A percentile compares a stretch with the other conserved stretches of the same genome.
These are phyloP conservation scores for Perca schrenkii DNA, from an alignment of 2,113 vertebrate species.

Conservation along the genomic window DNA sequence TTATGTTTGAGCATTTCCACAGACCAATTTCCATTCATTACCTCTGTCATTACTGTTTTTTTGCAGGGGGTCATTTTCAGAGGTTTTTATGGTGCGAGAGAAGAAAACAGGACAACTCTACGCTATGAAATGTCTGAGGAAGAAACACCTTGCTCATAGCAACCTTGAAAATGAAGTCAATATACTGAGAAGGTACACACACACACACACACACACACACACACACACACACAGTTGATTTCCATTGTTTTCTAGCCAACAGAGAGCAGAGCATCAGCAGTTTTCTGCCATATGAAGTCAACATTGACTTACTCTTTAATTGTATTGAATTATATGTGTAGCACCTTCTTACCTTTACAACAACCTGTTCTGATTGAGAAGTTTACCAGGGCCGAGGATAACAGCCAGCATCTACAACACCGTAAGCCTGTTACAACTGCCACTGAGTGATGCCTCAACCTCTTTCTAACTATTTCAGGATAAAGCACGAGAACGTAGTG, in stretches of 20 bases:
- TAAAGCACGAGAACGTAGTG: conserved; percentile 96
- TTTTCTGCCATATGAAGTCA: background rate
- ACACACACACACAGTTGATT: background rate
- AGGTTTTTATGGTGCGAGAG: conserved; percentile 94
- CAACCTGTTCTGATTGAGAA: background rate
- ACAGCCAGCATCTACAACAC: background rate
- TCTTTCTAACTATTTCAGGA: conserved; percentile 81
- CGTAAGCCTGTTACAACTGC: background rate
- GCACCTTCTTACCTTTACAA: background rate
- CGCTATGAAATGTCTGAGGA: conserved; percentile 96
- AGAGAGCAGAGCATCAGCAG: background rate
- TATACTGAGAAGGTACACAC: conserved; percentile 89
- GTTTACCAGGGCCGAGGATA: background rate
- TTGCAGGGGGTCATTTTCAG: conserved; percentile 93
- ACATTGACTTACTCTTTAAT: background rate
- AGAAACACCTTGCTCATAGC: conserved; percentile 88
- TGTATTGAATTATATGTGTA: background rate
- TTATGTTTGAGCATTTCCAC: background rate
- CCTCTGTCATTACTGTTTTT: conserved; percentile 29
- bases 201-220: background rate
- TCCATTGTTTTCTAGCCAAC: background rate
- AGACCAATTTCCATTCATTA: background rate
- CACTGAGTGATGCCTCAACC: background rate
- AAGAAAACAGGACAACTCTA: conserved; percentile 89
- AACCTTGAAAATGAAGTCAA: conserved; percentile 96